phyloP scores from a whole-genome alignment of 2,113 vertebrate genomes.

The Phodopus roborovskii region DNA sequence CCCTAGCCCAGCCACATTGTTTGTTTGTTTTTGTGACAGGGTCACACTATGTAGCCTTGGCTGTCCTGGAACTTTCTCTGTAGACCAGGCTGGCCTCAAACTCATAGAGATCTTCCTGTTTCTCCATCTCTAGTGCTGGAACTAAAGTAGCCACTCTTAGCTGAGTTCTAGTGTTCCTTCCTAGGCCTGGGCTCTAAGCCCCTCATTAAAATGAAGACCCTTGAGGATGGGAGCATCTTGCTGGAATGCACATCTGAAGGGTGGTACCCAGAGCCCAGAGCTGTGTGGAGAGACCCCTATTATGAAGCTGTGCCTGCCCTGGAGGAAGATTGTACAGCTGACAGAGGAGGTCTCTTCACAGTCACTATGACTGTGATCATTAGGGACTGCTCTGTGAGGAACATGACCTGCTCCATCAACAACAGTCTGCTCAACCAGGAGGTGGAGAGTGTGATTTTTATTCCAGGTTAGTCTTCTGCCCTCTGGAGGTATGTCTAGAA shows the following conservation, averaged over 20 bases:
- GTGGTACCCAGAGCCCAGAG: conserved; percentile 66
- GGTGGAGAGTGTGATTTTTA: conserved; percentile 62
- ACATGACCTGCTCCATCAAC: conserved; percentile 51
- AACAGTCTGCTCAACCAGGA: conserved; percentile 56
- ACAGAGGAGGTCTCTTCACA: conserved; percentile 40
- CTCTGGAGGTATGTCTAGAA: fast-evolving
- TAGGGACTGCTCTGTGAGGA: conserved; percentile 50
- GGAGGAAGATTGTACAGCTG: conserved; percentile 8
- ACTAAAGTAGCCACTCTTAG: background rate
- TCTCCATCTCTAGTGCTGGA: background rate
- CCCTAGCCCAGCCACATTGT: background rate
- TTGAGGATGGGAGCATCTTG: conserved; percentile 10
- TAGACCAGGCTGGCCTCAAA: background rate
- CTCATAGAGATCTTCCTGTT: background rate
- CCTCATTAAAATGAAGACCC: conserved; percentile 48
- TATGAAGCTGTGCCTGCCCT: background rate
- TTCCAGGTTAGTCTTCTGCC: conserved; percentile 69
- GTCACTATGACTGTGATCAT: conserved; percentile 51
- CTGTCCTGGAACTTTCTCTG: background rate
- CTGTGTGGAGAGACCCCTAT: conserved; percentile 50
- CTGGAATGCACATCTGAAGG: conserved; percentile 73
- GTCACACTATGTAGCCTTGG: background rate
- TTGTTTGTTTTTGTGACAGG: background rate
- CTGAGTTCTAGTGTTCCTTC: background rate
- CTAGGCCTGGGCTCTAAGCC: conserved; percentile 72